phyloP scores from a whole-genome alignment of 2,113 vertebrate species.

The Vulpes vulpes region DNA sequence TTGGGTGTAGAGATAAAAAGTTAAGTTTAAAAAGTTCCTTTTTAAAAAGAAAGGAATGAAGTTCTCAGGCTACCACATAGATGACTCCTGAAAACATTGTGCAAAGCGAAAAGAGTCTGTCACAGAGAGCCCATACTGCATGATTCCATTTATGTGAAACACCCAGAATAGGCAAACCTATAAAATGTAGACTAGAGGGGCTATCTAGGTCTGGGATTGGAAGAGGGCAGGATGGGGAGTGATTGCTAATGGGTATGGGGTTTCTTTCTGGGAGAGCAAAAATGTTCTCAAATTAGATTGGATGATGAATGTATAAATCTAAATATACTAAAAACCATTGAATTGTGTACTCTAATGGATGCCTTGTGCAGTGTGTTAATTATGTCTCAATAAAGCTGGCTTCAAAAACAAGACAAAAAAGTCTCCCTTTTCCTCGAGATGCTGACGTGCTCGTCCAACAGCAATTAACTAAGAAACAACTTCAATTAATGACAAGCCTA shows the following conservation, averaged over 20 bases:
- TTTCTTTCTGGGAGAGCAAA: constrained; percentile 14
- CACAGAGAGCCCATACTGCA: background rate
- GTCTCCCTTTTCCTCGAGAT: background rate
- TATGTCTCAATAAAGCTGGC: constrained; percentile 7
- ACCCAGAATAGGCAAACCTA: background rate
- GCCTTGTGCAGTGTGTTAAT: background rate
- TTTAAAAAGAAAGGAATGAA: background rate
- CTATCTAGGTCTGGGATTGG: background rate
- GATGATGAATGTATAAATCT: background rate
- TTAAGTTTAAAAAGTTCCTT: too few relatives aligned
- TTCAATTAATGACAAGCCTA: background rate
- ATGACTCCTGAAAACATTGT: background rate
- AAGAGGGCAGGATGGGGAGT: background rate
- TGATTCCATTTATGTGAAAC: background rate
- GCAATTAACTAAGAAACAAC: background rate
- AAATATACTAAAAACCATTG: constrained; percentile 5
- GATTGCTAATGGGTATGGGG: background rate
- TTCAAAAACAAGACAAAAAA: background rate
- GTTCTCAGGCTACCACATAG: background rate
- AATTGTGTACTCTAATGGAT: background rate
- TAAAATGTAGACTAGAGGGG: background rate
- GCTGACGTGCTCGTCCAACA: background rate
- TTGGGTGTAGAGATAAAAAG: background rate
- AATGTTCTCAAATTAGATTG: constrained; percentile 22
- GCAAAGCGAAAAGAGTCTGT: background rate